A percentile compares a stretch with the other conserved stretches of the same genome.
Evolutionary conservation across 2,797 vertebrate species (phyloP).

Genomic region (Platalea minor): DNA sequence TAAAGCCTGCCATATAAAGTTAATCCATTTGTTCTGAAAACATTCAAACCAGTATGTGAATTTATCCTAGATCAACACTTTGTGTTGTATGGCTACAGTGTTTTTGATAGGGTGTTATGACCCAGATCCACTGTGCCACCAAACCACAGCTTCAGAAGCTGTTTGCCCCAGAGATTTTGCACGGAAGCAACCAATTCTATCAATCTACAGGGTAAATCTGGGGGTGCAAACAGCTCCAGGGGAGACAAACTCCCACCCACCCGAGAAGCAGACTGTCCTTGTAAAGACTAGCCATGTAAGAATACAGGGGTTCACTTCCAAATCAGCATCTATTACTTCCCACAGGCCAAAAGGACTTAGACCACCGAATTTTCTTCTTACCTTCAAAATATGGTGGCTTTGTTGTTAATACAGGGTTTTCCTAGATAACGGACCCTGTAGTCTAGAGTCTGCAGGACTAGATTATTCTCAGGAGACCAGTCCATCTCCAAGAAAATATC

Average conservation of each 20-base stretch:
- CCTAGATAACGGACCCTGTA: background rate
- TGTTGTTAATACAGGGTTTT: background rate
- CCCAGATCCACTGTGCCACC: background rate
- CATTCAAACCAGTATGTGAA: background rate
- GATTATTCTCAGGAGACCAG: background rate
- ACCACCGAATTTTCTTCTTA: background rate
- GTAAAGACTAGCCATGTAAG: background rate
- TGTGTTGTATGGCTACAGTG: background rate
- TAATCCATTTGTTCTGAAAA: conserved; percentile 58
- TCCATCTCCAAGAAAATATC: background rate
- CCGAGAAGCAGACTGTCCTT: background rate
- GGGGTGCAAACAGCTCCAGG: background rate
- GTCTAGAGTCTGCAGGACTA: background rate
- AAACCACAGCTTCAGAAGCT: background rate
- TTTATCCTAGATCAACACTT: background rate
- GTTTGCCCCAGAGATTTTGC: background rate
- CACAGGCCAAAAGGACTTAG: background rate
- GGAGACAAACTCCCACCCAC: background rate
- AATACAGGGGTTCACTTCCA: background rate
- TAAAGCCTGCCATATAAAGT: background rate
- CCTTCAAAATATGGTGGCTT: background rate
- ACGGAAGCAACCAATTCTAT: background rate
- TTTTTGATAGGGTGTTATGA: background rate
- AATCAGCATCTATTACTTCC: background rate
- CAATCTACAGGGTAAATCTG: background rate